phyloP scores from a whole-genome alignment of 2,888 invertebrate species.

The Branchipolynoe longqiensis region DNA sequence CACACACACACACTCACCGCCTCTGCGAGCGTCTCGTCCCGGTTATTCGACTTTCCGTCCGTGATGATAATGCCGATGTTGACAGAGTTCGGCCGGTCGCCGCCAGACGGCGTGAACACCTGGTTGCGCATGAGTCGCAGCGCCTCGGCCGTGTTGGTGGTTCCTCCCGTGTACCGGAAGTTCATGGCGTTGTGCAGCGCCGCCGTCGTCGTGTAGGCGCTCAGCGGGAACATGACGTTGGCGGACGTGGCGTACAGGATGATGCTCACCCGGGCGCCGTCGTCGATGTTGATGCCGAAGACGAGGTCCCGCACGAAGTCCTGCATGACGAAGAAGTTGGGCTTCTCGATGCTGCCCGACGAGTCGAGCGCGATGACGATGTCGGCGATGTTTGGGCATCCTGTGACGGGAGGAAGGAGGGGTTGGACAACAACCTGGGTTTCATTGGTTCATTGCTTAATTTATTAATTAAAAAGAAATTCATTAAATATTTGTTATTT shows the following conservation, averaged over 20 bases:
- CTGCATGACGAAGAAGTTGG: slow-evolving; percentile 76
- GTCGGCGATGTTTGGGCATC: slow-evolving; percentile 69
- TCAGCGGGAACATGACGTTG: slow-evolving; percentile 74
- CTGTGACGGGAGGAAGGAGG: slow-evolving; percentile 22
- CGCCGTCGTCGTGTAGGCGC: slow-evolving; percentile 70
- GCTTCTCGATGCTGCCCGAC: slow-evolving; percentile 78
- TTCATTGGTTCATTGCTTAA: no score
- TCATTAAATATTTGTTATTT: no score
- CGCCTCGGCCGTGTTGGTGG: slow-evolving; percentile 78
- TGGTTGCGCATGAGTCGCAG: slow-evolving; percentile 71
- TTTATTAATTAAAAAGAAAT: no score
- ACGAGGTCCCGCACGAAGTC: slow-evolving; percentile 70
- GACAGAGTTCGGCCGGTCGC: slow-evolving; percentile 74
- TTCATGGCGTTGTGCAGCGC: slow-evolving; percentile 73
- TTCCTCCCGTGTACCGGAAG: slow-evolving; percentile 66
- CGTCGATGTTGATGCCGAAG: slow-evolving; percentile 64
- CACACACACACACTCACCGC: no score
- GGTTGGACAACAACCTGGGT: no score
- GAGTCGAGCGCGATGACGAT: slow-evolving; percentile 78
- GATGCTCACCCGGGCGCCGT: slow-evolving; percentile 65
- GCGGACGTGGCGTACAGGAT: slow-evolving; percentile 76
- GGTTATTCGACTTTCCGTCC: slow-evolving; percentile 68
- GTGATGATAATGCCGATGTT: slow-evolving; percentile 77
- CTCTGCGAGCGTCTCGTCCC: slow-evolving; percentile 63
- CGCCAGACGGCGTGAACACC: slow-evolving; percentile 68